These are phyloP conservation scores for Turritopsis rubra DNA, from an alignment of 30 jellyfish, hydroid and myxozoan genomes.

Conservation along the genomic window DNA sequence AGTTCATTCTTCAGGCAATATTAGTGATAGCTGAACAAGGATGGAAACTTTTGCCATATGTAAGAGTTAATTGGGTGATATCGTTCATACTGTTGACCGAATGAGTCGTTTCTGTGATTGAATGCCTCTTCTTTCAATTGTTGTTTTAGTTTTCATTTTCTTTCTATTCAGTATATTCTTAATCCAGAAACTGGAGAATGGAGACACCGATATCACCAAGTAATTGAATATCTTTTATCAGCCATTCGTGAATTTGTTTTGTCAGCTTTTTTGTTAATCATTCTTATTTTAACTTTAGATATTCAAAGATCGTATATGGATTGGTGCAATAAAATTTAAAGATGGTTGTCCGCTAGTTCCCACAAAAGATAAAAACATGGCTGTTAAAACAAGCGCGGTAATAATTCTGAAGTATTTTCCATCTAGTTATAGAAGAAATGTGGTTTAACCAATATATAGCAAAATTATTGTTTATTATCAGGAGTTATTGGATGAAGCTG, in stretches of 20 bases:
- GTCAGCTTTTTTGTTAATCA: not conserved
- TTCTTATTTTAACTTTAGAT: conserved; percentile 7
- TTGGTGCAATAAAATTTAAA: conserved; percentile 53
- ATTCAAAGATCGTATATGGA: conserved; percentile 76
- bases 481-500: conserved; percentile 43
- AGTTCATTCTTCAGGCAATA: conserved; percentile 59
- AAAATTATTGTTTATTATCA: not conserved
- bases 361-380: not conserved
- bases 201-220: conserved; percentile 65
- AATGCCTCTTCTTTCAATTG: not conserved
- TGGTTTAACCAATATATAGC: too few relatives aligned
- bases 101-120: not conserved
- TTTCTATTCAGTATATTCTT: conserved; percentile 41
- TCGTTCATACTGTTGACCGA: not conserved
- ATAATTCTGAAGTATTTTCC: too few relatives aligned
- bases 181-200: conserved; percentile 91
- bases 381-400: not conserved
- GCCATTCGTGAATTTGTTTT: not conserved
- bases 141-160: not conserved
- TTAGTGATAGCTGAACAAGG: conserved; percentile 72
- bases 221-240: not conserved
- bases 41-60: conserved; percentile 84
- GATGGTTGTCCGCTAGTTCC: conserved; percentile 46
- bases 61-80: conserved; percentile 22
- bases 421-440: too few relatives aligned